Evolutionary conservation across 2,113 vertebrate genomes (phyloP).

Genomic region (Talpa occidentalis): DNA sequence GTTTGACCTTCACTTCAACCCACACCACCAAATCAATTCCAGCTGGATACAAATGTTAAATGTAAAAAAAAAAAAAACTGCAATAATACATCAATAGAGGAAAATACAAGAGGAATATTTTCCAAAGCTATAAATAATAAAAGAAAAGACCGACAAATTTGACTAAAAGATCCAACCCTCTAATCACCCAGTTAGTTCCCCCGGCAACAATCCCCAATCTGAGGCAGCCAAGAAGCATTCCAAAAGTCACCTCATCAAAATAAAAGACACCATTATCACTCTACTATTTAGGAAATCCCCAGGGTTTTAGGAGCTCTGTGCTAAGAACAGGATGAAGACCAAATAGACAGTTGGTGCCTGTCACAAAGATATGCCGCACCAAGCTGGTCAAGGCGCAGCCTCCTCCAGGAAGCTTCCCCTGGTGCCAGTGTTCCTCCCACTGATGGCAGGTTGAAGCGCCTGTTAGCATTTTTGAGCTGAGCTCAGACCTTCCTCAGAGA

Average conservation of each 20-base stretch:
- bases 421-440: neutral
- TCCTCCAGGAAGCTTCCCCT: neutral
- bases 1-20: neutral
- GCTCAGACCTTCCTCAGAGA: neutral
- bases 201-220: neutral
- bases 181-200: neutral
- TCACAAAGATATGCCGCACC: neutral
- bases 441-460: neutral
- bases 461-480: neutral
- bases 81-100: neutral
- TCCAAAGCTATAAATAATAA: neutral
- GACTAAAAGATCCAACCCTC: neutral
- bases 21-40: constrained; percentile 15
- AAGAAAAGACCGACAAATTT: neutral
- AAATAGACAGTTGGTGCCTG: too few relatives aligned
- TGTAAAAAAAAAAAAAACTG: neutral
- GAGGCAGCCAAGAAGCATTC: neutral
- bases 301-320: neutral
- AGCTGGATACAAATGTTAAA: neutral
- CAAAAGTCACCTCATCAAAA: neutral
- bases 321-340: neutral
- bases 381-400: neutral
- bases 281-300: neutral
- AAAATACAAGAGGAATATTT: neutral
- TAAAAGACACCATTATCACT: neutral